These are phyloP conservation scores for Amorpha juglandis DNA, from an alignment of 2,888 invertebrate species.

Conservation along the genomic window DNA sequence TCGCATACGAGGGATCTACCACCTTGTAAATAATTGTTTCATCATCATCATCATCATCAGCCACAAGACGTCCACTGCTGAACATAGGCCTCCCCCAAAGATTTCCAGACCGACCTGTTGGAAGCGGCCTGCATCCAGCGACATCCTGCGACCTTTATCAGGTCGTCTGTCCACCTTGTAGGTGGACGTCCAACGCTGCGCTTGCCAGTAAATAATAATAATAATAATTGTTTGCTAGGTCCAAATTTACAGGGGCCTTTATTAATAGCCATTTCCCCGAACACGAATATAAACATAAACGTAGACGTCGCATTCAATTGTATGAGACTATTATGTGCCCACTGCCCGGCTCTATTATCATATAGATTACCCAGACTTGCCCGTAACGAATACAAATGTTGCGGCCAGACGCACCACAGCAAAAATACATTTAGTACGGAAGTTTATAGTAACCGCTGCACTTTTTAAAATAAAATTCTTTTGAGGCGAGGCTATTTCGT, in stretches of 20 bases:
- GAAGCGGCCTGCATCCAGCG: too few species aligned
- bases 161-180: too few species aligned
- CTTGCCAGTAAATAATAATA: too few species aligned
- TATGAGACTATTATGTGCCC: constrained; percentile 45
- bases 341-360: constrained; percentile 46
- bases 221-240: not conserved
- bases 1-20: too few species aligned
- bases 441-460: constrained; percentile 24
- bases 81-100: too few species aligned
- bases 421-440: constrained; percentile 27
- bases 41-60: too few species aligned
- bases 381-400: constrained; percentile 47
- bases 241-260: constrained; percentile 1
- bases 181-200: too few species aligned
- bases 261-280: constrained; percentile 14
- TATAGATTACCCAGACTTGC: constrained; percentile 47
- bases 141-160: too few species aligned
- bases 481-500: constrained; percentile 10
- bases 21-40: too few species aligned
- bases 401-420: constrained; percentile 22
- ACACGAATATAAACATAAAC: constrained; percentile 23
- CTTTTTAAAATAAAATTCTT: constrained; percentile 21
- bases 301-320: constrained; percentile 41
- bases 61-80: too few species aligned
- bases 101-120: too few species aligned